Evolutionary conservation across 2,113 vertebrate species (phyloP), one percentile per base, ranked within the genome.

Genomic region (Tylochromis polylepis): DNA sequence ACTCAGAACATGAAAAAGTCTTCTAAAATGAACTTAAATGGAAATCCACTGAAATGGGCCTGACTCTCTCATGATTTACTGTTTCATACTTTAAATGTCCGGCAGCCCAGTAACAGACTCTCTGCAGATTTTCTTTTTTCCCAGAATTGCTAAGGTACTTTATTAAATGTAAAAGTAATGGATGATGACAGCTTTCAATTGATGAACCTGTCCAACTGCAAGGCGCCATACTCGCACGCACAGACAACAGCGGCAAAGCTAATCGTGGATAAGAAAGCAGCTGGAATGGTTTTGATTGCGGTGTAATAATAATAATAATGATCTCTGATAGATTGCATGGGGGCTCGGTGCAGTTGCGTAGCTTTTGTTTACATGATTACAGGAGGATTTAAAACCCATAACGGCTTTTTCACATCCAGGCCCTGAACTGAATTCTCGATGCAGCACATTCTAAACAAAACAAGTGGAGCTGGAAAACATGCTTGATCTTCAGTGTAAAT

Each of bases 1-100:
- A 62, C 10, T 10, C 80, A 83, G 56, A 79, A 16, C 62, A 56
- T 72, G 55, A 91, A 83, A 81, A 11, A 22, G 49, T 85, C 58
- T 31, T 85, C 59, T 60, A 55, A 80, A n/a, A 81, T 87, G 91
- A 89, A 14, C n/a, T 41, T 15, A 92, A 94, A 90, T 91, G 83
- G 70, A 90, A 89, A 84, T 90, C 83, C 56, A 80, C 59, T 87
- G 72, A 81, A 70, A 88, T 43, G 29, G 79, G 77, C 18, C 31
- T 11, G 18, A 89, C 84, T 87, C 43, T 53, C 49, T 79, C 49
- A 29, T 6, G 56, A 75, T 81, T 91, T 86, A 81, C 31, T 65
- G 78, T 84, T 77, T 79, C 78, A 84, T 85, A 59, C 80, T 89
- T 85, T 70, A 89, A 55, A 85, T 10, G 53, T 31, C 29, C 4